Evolutionary conservation across 2,797 vertebrate genomes (phyloP), one percentile per base, ranked within the genome.

Genomic region (Ficedula albicollis): DNA sequence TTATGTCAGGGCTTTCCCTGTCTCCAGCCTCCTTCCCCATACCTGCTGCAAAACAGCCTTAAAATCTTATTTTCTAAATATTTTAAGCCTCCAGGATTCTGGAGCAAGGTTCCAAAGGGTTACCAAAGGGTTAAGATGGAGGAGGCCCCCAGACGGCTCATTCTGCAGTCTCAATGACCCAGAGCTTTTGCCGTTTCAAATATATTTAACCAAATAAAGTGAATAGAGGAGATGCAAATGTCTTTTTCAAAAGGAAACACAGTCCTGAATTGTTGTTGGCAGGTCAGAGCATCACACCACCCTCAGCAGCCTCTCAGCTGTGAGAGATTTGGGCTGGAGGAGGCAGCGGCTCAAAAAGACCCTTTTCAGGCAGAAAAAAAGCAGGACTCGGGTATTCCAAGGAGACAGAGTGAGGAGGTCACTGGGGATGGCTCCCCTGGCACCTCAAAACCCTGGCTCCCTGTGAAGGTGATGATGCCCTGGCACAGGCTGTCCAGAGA

Each of bases 221-320:
- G 97, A 98, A 98, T 92, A 95, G 96, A 97, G 97, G 98, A 97
- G 98, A 98, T 98, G 98, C 98, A 98, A 98, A 99, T 98, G 88
- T 51, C 69, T 51, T 97, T 97, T 94, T 95, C 87, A 48, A 93
- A 95, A 97, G 94, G 95, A 96, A 98, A 97, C 90, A 97, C 95
- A 95, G 97, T 97, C 94, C 97, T 97, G 97, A 97, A 97, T 98
- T 96, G 98, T 89, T 95, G 98, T 98, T 98, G 94, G 90, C 97
- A 95, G 98, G 98, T 98, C 97, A 93, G 98, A 98, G 98, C 98
- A 98, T 99, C 98, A 98, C 98, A 98, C 98, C 98, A 99, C 98
- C 97, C 97, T 97, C 97, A 41, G 96, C 98, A 98, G 98, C 98
- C 98, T 97, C 96, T 98, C 97, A 98, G 96, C 97, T 96, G 95